These are phyloP conservation scores for Turnix velox DNA, from an alignment of 2,113 vertebrate genomes.

Conservation along the genomic window DNA sequence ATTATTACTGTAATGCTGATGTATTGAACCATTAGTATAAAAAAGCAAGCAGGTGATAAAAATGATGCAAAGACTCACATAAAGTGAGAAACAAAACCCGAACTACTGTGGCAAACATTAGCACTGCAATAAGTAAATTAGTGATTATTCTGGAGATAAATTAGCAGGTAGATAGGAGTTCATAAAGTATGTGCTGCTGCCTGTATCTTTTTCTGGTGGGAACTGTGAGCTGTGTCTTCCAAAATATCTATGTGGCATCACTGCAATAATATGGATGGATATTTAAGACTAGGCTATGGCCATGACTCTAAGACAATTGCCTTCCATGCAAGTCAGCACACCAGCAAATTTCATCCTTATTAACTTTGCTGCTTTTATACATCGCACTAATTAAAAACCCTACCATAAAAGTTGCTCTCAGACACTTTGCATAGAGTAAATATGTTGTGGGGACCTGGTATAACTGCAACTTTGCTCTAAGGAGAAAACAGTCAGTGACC, in stretches of 20 bases:
- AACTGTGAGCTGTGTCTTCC: slow-evolving; percentile 10
- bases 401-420: slow-evolving; percentile 65
- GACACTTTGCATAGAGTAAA: slow-evolving; percentile 56
- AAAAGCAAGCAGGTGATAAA: slow-evolving; percentile 64
- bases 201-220: background rate
- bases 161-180: background rate
- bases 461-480: slow-evolving; percentile 28
- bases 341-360: slow-evolving; percentile 57
- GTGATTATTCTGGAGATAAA: slow-evolving; percentile 62
- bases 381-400: slow-evolving; percentile 64
- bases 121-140: slow-evolving; percentile 65
- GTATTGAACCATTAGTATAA: slow-evolving; percentile 61
- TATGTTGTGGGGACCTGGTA: slow-evolving; percentile 30
- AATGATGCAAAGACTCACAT: slow-evolving; percentile 57
- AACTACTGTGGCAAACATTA: slow-evolving; percentile 63
- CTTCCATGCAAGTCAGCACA: slow-evolving; percentile 41
- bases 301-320: slow-evolving; percentile 34
- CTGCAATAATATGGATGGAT: slow-evolving; percentile 31
- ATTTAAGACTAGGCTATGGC: slow-evolving; percentile 14
- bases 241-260: background rate
- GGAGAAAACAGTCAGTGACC: slow-evolving; percentile 44
- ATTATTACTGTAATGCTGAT: slow-evolving; percentile 58
- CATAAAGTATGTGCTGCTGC: background rate
- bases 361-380: slow-evolving; percentile 49
- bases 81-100: slow-evolving; percentile 66